Evolutionary conservation across 2,888 invertebrate species (phyloP).

Genomic region (Palloptera scutellata): DNA sequence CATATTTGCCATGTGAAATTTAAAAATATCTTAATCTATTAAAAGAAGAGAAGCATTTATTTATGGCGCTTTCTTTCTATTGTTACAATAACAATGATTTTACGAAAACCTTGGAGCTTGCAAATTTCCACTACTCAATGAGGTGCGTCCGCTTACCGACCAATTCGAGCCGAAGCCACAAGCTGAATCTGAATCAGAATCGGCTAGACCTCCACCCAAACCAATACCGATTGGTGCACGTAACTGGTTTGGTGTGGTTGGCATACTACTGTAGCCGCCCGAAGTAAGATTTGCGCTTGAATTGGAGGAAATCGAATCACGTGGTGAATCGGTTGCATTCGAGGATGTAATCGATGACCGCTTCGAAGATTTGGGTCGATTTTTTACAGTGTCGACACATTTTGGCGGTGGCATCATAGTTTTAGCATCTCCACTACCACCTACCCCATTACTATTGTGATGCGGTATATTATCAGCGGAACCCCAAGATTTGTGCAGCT

Average conservation of each 20-base stretch:
- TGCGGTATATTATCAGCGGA: slow-evolving; percentile 85
- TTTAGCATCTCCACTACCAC: slow-evolving; percentile 57
- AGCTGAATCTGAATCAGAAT: slow-evolving; percentile 88
- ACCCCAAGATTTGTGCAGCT: slow-evolving; percentile 85
- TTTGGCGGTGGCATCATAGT: slow-evolving; percentile 79
- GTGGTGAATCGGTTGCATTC: slow-evolving; percentile 52
- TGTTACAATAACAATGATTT: not conserved
- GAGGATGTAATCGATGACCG: slow-evolving; percentile 59
- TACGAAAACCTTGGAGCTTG: slow-evolving; percentile 41
- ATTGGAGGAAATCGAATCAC: slow-evolving; percentile 55
- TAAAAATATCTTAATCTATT: too few species aligned
- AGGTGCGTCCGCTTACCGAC: slow-evolving; percentile 62
- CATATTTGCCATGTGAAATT: too few species aligned
- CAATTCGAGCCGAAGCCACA: slow-evolving; percentile 85
- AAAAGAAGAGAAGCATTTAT: too few species aligned
- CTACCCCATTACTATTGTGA: slow-evolving; percentile 15
- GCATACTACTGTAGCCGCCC: slow-evolving; percentile 69
- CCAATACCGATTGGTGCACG: slow-evolving; percentile 58
- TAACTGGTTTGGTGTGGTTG: slow-evolving; percentile 74
- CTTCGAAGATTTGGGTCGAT: slow-evolving; percentile 70
- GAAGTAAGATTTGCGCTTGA: slow-evolving; percentile 55
- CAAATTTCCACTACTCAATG: slow-evolving; percentile 44
- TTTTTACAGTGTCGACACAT: slow-evolving; percentile 72
- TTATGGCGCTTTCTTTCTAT: too few species aligned
- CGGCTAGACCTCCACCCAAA: slow-evolving; percentile 56